These are phyloP conservation scores for Lacerta agilis DNA, from an alignment of 2,797 vertebrate genomes.

Conservation along the genomic window DNA sequence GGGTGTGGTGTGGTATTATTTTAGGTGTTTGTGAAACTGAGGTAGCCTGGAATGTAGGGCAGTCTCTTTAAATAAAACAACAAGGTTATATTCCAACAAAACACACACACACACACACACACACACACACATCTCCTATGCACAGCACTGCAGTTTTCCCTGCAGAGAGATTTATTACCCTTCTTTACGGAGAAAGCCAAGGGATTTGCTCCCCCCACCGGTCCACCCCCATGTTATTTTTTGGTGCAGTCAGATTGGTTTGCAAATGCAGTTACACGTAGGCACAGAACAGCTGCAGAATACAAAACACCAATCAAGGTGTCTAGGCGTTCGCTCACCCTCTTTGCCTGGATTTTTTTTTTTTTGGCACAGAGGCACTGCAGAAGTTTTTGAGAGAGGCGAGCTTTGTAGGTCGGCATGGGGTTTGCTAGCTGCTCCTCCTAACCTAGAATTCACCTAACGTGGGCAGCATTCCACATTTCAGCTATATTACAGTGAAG, in stretches of 20 bases:
- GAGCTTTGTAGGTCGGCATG: constrained; percentile 65
- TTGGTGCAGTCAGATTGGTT: constrained; percentile 32
- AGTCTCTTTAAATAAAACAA: constrained; percentile 3
- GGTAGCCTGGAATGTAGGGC: background rate
- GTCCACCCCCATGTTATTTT: background rate
- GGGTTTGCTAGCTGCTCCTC: constrained; percentile 61
- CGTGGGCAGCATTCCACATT: constrained; percentile 42
- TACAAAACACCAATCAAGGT: constrained; percentile 12
- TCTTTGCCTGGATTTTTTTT: constrained; percentile 5
- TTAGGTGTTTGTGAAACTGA: constrained; percentile 16
- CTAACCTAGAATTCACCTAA: constrained; percentile 73
- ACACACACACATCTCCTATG: no score
- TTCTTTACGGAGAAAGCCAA: constrained; percentile 15
- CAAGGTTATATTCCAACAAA: background rate
- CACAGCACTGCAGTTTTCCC: background rate
- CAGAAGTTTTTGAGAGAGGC: constrained; percentile 53
- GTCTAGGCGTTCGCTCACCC: background rate
- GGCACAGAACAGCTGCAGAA: constrained; percentile 11
- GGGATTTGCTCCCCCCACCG: background rate
- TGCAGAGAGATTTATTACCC: constrained; percentile 3
- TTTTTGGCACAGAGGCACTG: constrained; percentile 61
- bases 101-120: no score
- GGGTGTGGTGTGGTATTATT: background rate
- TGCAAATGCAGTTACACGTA: constrained; percentile 3
- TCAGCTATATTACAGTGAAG: background rate